phyloP scores from a whole-genome alignment of 2,888 invertebrate genomes.

The Caenorhabditis auriculariae region DNA sequence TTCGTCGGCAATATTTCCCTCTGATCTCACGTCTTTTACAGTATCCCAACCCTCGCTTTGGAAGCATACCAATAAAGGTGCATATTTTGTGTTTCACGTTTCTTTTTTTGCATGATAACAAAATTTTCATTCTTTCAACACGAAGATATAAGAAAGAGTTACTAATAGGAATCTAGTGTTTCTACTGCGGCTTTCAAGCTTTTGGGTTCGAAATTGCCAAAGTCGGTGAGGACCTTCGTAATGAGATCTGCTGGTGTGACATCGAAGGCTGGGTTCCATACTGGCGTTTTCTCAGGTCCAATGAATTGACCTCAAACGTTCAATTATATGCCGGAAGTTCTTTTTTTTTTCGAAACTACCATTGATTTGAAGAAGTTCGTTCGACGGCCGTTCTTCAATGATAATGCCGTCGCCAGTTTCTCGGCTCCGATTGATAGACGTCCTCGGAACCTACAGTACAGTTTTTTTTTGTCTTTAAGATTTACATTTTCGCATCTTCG shows the following conservation, averaged over 20 bases:
- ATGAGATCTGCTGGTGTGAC: slow-evolving; percentile 90
- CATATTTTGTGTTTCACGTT: too few species aligned
- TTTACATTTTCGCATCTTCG: too few species aligned
- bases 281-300: slow-evolving; percentile 76
- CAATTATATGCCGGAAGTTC: too few species aligned
- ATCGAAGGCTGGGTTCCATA: slow-evolving; percentile 99
- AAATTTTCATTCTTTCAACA: too few species aligned
- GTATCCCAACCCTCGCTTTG: too few species aligned
- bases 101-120: too few species aligned
- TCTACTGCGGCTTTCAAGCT: slow-evolving; percentile 16
- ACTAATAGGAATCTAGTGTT: too few species aligned
- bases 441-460: slow-evolving; percentile 79
- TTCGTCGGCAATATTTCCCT: too few species aligned
- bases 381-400: slow-evolving; percentile 88
- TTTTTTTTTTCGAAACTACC: slow-evolving; percentile 65
- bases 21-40: too few species aligned
- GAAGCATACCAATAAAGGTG: too few species aligned
- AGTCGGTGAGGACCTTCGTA: slow-evolving; percentile 42
- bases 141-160: too few species aligned
- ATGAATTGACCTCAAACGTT: slow-evolving; percentile 28
- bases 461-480: not conserved
- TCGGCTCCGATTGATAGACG: slow-evolving; percentile 81
- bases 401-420: slow-evolving; percentile 81
- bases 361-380: slow-evolving; percentile 87
- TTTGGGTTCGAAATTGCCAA: slow-evolving; percentile 36